Base-by-base conservation (phyloP, 1,140 invertebrate species). In the Meloidogyne chitwoodi region DNA sequence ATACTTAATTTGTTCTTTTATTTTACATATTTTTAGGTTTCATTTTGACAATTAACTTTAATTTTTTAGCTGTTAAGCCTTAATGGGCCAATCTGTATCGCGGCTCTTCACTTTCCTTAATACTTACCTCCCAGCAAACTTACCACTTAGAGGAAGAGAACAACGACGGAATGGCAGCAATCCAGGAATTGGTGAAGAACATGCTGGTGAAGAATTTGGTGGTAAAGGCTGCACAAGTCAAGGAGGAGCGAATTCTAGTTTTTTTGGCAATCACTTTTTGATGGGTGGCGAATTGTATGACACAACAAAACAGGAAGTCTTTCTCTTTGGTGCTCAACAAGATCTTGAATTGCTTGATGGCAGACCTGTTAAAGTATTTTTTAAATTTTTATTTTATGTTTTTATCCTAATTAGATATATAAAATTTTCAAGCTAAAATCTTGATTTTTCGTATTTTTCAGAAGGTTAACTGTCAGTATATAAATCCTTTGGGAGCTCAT, bases 211-310 rank as follows among this genome's bases (percentile, higher is more conserved):
- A n/a, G 65, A 31, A 67, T 41, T 70, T 62, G 38, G 74, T 44
- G 26, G 44, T 11, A 38, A 29, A 24, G 64, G 64, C 8, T 63
- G 74, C 14, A 63, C 16, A 68, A 68, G 66, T 75, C 64, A 48
- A 63, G 48, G 27, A 48, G 26, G 44, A 4, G 74, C 19, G 12
- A 27, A 56, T 56, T n/a, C 11, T 73, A 68, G 62, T 24, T 82
- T 77, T 24, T 82, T 82, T 62, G 78, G 81, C 11, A 68, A 80
- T 2, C 80, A 82, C 27, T 82, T 83, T 75, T 34, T 82, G n/a
- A 82, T 82, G 80, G 80, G 80, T 41, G 80, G 80, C 4, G 78
- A 84, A 31, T 61, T 76, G 34, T 83, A 83, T 62, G 81, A 83
- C n/a, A 29, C 73, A 16, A 27, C 75, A 14, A 83, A 83, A 66